Base-by-base conservation (phyloP, 2,888 invertebrate genomes). In the Torymus auratus region DNA sequence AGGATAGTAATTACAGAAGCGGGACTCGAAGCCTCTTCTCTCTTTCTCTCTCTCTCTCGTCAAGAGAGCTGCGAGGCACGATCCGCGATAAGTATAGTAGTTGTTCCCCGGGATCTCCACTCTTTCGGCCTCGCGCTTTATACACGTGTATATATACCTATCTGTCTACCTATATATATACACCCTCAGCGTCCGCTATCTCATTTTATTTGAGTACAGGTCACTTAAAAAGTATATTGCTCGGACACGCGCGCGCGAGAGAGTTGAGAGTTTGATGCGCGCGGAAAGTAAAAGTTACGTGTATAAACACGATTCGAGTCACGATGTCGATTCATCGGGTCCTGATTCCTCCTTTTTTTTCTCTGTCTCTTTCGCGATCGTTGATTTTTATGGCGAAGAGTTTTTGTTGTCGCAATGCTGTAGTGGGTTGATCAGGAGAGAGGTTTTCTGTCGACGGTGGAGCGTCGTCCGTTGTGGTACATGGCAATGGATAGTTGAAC, bases 1-100 rank as follows among this genome's bases (percentile, higher is more conserved):
- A 87, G 80, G 89, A 89, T 89, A 88, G 88, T 90, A 90, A 90
- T 90, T 90, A 90, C 89, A 90, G 89, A 90, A 90, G 89, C 90
- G 89, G 86, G 85, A 86, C 85, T 83, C 83, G 73, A 82, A 78
- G 74, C 67, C 53, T 53, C 64, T n/a, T 17, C 23, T 28, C 68
- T 55, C 67, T 78, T 60, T 56, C 28, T 64, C 67, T 75, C 58
- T 50, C 55, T 67, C 58, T 50, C 56, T 70, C 76, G 72, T 69
- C 75, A 74, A 76, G 87, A 88, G 86, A 20, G 20, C 89, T 90
- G 87, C 89, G 85, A 90, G 89, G 90, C 89, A 90, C 89, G 90
- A 90, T 90, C 88, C 85, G 85, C 88, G 89, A 89, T 90, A 90
- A 90, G 90, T 90, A 90, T 90, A 90, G 89, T 89, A 20, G 20